Conservation (phyloP, 2,797 vertebrate genomes). For the Rhyacichthys aspro region DNA sequence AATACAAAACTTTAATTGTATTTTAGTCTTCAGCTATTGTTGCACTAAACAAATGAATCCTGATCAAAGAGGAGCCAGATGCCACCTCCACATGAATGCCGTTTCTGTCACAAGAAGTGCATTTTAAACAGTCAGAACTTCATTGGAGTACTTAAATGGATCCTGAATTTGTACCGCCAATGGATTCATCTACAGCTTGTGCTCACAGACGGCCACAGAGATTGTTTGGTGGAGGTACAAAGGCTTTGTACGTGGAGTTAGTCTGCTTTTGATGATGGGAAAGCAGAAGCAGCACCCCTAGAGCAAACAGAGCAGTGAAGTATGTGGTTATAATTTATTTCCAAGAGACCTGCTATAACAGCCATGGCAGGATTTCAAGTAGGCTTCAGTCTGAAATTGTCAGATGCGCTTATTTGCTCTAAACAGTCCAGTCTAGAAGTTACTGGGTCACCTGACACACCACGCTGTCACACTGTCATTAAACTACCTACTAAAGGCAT, state of each 20-base stretch:
- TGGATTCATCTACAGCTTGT: too few species aligned
- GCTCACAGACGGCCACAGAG: too few species aligned
- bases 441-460: constrained; percentile 47
- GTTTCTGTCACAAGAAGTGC: not conserved
- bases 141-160: not conserved
- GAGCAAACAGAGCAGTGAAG: constrained; percentile 2
- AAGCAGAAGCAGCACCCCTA: not conserved
- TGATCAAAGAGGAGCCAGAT: too few species aligned
- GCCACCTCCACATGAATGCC: too few species aligned
- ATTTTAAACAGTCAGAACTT: not conserved
- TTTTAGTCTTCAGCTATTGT: too few species aligned
- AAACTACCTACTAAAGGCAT: constrained; percentile 25
- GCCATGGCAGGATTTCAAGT: constrained; percentile 10
- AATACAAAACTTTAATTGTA: too few species aligned
- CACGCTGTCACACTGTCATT: constrained; percentile 20
- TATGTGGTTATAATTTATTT: constrained; percentile 17
- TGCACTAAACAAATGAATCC: too few species aligned
- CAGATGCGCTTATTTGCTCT: constrained; percentile 38
- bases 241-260: not conserved
- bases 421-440: constrained; percentile 20
- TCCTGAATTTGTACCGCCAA: too few species aligned
- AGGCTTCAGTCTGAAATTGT: constrained; percentile 28
- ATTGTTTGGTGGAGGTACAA: too few species aligned
- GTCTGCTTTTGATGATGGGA: not conserved
- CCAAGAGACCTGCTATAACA: constrained; percentile 10